Evolutionary conservation across 2,888 invertebrate species (phyloP).

Genomic region (Noctuana brunneofusca): DNA sequence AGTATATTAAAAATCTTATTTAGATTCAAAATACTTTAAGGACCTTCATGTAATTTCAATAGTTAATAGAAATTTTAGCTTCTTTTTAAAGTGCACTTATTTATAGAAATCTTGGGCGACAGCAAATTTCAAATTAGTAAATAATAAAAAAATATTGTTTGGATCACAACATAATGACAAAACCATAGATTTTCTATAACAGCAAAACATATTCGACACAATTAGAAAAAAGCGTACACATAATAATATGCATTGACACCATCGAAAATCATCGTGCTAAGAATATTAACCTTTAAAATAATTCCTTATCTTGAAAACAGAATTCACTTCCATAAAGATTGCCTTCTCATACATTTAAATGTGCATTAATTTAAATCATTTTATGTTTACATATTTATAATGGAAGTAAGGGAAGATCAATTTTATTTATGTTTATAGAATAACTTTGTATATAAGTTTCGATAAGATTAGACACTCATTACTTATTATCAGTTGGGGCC

Average conservation of each 20-base stretch:
- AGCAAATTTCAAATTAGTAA: too few relatives aligned
- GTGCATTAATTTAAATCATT: too few relatives aligned
- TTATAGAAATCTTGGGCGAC: not conserved
- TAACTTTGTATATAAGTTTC: not conserved
- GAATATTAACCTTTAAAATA: not conserved
- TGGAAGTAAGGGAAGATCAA: not conserved
- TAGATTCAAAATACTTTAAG: not conserved
- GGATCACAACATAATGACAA: too few relatives aligned
- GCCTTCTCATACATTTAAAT: not conserved
- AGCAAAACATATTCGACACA: too few relatives aligned
- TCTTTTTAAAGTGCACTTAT: too few relatives aligned
- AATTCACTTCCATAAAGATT: not conserved
- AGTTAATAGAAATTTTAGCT: too few relatives aligned
- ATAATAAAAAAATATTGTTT: too few relatives aligned
- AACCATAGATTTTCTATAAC: too few relatives aligned
- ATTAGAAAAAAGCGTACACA: too few relatives aligned
- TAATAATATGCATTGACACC: too few relatives aligned
- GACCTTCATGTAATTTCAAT: not conserved
- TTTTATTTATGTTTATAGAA: not conserved
- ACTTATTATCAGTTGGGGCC: not conserved
- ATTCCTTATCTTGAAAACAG: slow-evolving; percentile 2
- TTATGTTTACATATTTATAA: not conserved
- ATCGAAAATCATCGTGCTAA: not conserved
- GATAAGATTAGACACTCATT: not conserved
- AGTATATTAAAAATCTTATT: not conserved